A percentile compares a stretch with the other conserved stretches of the same genome.
phyloP scores from a whole-genome alignment of 2,888 invertebrate genomes.

The Sinopyrophorus schimmeli region DNA sequence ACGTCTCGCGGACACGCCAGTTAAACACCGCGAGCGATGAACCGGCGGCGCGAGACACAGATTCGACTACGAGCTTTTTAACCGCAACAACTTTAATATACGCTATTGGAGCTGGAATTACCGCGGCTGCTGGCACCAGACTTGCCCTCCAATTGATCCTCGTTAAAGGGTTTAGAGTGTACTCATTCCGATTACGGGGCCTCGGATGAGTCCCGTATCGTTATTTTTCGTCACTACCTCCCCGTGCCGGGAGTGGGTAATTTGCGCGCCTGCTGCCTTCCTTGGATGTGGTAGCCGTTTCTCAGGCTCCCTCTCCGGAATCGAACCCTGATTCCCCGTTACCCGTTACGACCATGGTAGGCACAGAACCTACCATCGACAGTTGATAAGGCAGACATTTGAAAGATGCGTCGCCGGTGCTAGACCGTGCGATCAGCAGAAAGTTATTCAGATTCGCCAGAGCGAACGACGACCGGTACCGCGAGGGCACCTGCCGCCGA shows the following conservation, averaged over 20 bases:
- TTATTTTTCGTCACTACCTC: constrained; percentile 72
- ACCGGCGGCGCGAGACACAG: constrained; percentile 33
- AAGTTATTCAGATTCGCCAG: constrained; percentile 59
- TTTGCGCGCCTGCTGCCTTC: constrained; percentile 74
- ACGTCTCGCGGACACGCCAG: constrained; percentile 39
- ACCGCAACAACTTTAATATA: constrained; percentile 74
- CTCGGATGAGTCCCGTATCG: constrained; percentile 63
- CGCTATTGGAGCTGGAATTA: constrained; percentile 72
- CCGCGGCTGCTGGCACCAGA: constrained; percentile 74
- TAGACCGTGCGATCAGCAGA: constrained; percentile 53
- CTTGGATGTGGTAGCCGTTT: constrained; percentile 72
- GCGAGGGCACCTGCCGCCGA: constrained; percentile 53
- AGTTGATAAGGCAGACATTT: constrained; percentile 72
- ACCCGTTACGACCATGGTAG: constrained; percentile 71
- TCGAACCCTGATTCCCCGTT: constrained; percentile 76
- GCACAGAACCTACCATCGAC: constrained; percentile 67
- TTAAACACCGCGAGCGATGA: constrained; percentile 39
- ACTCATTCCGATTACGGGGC: constrained; percentile 62
- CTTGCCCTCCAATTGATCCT: constrained; percentile 64
- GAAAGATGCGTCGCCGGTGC: constrained; percentile 64
- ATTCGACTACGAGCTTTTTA: constrained; percentile 54
- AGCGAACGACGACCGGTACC: constrained; percentile 41
- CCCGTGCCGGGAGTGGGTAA: constrained; percentile 64
- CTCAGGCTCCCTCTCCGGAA: constrained; percentile 73
- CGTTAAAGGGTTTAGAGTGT: constrained; percentile 53